Percentiles rank a stretch among this genome's conserved stretches.
These are phyloP conservation scores for Morelia viridis DNA, from an alignment of 2,797 vertebrate genomes.

Conservation along the genomic window DNA sequence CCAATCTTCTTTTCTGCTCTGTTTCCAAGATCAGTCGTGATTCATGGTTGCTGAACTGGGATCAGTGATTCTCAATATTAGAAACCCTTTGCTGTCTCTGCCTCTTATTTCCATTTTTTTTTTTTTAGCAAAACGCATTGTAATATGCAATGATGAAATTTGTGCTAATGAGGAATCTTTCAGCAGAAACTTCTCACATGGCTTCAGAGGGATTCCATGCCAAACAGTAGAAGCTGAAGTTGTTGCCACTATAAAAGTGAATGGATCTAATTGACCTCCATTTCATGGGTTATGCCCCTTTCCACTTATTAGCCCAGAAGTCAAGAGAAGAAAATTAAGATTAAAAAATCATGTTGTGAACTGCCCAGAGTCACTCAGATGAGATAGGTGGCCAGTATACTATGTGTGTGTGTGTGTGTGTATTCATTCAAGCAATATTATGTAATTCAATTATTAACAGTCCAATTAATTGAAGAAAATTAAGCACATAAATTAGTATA, in stretches of 20 bases:
- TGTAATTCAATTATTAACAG: neutral
- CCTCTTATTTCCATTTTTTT: neutral
- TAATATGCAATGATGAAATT: neutral
- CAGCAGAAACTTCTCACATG: neutral
- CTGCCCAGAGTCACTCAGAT: neutral
- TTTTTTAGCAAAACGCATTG: neutral
- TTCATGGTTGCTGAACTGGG: neutral
- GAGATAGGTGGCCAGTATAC: neutral
- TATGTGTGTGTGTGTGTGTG: neutral
- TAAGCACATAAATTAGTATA: neutral
- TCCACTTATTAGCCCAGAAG: neutral
- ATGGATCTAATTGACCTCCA: neutral
- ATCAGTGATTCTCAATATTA: neutral
- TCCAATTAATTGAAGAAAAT: neutral
- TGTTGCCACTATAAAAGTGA: neutral
- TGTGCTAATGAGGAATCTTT: neutral
- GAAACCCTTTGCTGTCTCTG: neutral
- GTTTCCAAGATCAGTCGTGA: neutral
- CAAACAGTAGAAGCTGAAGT: neutral
- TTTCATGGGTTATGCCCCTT: neutral
- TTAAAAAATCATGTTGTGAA: neutral
- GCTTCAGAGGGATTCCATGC: neutral
- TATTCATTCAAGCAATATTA: no score
- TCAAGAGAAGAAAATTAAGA: neutral
- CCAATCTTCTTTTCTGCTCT: neutral